Conservation (phyloP, 2,888 invertebrate species). For the Blomia tropicalis region DNA sequence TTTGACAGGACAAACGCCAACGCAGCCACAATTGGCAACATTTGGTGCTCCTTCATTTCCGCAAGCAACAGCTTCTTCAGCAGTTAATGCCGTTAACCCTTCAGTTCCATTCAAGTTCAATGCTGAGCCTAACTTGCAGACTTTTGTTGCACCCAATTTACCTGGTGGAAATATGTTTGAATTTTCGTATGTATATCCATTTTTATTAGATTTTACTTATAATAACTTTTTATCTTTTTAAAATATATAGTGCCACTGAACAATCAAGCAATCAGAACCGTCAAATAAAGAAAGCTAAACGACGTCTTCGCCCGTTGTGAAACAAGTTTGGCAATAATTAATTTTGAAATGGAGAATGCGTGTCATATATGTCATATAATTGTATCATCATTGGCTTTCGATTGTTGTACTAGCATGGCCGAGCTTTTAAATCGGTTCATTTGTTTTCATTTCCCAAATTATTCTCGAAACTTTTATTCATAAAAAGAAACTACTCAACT, state of each 20-base stretch:
- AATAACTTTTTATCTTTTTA: not conserved
- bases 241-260: no score
- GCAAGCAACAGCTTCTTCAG: not conserved
- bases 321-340: no score
- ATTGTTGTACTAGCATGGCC: no score
- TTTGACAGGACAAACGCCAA: not conserved
- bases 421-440: no score
- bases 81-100: not conserved
- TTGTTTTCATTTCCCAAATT: no score
- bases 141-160: not conserved
- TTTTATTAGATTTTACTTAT: no score
- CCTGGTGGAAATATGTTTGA: not conserved
- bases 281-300: conserved; percentile 12
- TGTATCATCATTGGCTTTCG: no score
- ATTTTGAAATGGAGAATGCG: no score
- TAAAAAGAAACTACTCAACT: no score
- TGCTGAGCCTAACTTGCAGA: not conserved
- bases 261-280: no score
- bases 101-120: not conserved
- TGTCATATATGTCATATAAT: no score
- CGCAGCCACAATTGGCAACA: not conserved
- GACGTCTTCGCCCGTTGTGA: not conserved
- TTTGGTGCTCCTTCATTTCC: not conserved
- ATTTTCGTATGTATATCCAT: not conserved
- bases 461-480: no score